Evolutionary conservation across 2,113 vertebrate genomes (phyloP).

Genomic region (Sebastes schlegelii): DNA sequence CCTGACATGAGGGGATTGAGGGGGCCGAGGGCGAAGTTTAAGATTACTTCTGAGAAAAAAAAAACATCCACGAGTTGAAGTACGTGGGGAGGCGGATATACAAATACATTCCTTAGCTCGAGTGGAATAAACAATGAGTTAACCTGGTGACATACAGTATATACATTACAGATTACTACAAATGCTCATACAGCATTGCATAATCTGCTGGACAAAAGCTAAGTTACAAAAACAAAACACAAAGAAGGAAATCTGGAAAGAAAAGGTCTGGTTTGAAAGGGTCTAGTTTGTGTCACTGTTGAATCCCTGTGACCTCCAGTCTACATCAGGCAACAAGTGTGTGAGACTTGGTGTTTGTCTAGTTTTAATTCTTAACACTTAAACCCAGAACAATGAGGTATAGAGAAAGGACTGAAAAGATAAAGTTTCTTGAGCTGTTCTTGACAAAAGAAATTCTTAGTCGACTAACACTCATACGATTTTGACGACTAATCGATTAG

Average conservation of each 20-base stretch:
- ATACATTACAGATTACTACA: not conserved
- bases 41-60: conserved; percentile 4
- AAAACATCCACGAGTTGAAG: not conserved
- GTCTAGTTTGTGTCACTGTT: too few species aligned
- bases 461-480: too few species aligned
- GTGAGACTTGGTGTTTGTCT: conserved; percentile 45
- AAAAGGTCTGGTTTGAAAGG: too few species aligned
- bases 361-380: conserved; percentile 37
- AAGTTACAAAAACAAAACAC: not conserved
- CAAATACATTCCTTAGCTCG: conserved; percentile 22
- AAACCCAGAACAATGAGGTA: conserved; percentile 27
- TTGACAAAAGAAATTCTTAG: too few species aligned
- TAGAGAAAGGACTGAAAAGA: not conserved
- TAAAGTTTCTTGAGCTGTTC: too few species aligned
- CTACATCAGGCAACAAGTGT: conserved; percentile 21
- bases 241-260: not conserved
- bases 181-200: not conserved
- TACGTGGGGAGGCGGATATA: not conserved
- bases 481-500: too few species aligned
- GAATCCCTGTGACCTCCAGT: not conserved
- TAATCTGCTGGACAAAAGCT: not conserved
- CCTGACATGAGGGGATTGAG: conserved; percentile 29
- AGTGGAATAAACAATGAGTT: not conserved
- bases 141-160: not conserved
- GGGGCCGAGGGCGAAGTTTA: conserved; percentile 15